Evolutionary conservation across 2,888 invertebrate genomes (phyloP), one percentile per base, ranked within the genome.

Genomic region (Mythimna loreyi): DNA sequence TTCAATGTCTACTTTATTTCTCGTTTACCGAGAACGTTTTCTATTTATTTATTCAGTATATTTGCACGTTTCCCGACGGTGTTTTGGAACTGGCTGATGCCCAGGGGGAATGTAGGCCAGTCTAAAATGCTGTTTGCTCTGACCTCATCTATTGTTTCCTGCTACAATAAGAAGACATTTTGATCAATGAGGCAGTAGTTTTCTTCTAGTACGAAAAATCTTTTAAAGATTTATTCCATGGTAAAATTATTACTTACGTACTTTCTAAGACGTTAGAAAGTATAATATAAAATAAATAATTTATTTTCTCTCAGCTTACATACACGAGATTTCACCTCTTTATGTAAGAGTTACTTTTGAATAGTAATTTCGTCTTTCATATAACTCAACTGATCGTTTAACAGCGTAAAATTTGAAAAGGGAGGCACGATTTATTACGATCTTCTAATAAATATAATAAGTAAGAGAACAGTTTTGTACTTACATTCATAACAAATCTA

Each of bases 91-190:
- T 76, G 59, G 71, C 68, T 65, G 9, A 53, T 67, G 53, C 76
- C 74, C 74, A 72, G 64, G 45, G 70, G 74, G 57, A 69, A 66
- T 69, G 66, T 72, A 79, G 79, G 79, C 69, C 73, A 74, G 60
- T 68, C 72, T 72, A 77, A 79, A 81, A 79, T 74, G 77, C 62
- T 73, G 72, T 81, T 81, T 63, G 69, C 30, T 59, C 69, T 76
- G 69, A 81, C 76, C 69, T 72, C 72, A 76, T 74, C 73, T 56
- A 76, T 76, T 74, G 80, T 81, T 79, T 74, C 58, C 60, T 64
- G 30, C n/a, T 76, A 68, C 74, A 79, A 67, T 56, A 74, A 72
- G 61, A 68, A 68, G 45, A 68, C 52, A 64, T 79, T 72, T 68
- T 77, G 67, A 69, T 82, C 80, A 78, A 81, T 78, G 72, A 62